Base-by-base conservation (phyloP, 2,888 invertebrate genomes). In the Diplolepis rosae region DNA sequence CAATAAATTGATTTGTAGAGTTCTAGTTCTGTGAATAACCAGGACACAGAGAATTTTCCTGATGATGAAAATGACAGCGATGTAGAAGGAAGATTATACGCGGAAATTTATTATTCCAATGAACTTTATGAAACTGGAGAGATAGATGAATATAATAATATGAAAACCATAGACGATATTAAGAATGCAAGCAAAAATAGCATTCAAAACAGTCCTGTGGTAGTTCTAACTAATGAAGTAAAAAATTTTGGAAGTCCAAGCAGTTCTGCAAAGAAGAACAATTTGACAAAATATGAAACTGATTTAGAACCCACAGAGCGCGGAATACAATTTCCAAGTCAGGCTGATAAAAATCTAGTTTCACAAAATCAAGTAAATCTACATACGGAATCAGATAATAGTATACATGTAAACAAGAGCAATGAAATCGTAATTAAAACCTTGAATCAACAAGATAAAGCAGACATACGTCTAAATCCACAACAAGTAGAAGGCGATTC, bases 11-110 rank as follows among this genome's bases (percentile, higher is more conserved):
- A 45, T 45, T 45, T 4, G 4, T 35, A 61, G 61, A 39, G 7
- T 61, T 4, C 22, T 22, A 13, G 50, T 18, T 24, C 24, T 28
- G 4, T 24, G 18, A 51, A 61, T 61, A 2, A 52, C 11, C 5
- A 28, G 32, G 35, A n/a, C n/a, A n/a, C n/a, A n/a, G n/a, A n/a
- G n/a, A n/a, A 65, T 6, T 35, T 69, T 15, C 22, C 72, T 18
- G 72, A 77, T 11, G 66, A 71, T 3, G 66, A 65, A 35, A 69
- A 69, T 7, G 78, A 77, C 11, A 68, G 61, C 45, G 83, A 86
- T 45, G 11, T 87, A 48, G 85, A 87, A 66, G 77, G 83, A 3
- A 75, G 80, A 39, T 75, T 87, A 0, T 87, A 87, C 42, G 84
- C 83, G 0, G 76, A 84, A 67, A 83, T 87, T 72, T 82, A 87